These are phyloP conservation scores for Adelges cooleyi DNA, from an alignment of 1,140 invertebrate species.

Conservation along the genomic window DNA sequence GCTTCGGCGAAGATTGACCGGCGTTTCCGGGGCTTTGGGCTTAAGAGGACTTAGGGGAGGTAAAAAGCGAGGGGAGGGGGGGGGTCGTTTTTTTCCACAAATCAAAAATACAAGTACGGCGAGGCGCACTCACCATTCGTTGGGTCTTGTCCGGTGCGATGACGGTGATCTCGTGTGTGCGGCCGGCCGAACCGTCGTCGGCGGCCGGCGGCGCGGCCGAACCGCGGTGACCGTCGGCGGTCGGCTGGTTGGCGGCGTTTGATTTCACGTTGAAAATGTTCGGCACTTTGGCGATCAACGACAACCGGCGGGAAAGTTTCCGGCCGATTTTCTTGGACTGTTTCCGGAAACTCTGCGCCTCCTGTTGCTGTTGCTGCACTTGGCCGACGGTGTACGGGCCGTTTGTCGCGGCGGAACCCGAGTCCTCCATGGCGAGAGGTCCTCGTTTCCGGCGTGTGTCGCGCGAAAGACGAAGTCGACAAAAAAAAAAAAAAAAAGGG, in stretches of 20 bases:
- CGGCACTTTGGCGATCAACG: slow-evolving; percentile 42
- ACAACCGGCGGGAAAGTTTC: slow-evolving; percentile 42
- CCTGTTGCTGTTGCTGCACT: not conserved
- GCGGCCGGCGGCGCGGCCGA: slow-evolving; percentile 32
- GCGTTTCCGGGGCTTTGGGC: no score
- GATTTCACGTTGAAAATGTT: slow-evolving; percentile 37
- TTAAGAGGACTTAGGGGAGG: no score
- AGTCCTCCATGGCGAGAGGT: slow-evolving; percentile 12
- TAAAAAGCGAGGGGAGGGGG: no score
- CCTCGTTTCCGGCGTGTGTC: not conserved
- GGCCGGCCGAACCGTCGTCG: slow-evolving; percentile 35
- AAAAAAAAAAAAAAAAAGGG: not conserved
- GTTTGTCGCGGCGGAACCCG: not conserved
- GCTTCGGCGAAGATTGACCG: no score
- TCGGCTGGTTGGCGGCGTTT: not conserved
- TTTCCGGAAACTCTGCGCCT: slow-evolving; percentile 31
- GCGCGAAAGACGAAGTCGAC: not conserved
- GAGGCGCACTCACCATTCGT: slow-evolving; percentile 43
- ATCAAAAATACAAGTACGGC: no score
- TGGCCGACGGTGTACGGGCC: no score
- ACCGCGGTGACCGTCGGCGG: slow-evolving; percentile 33
- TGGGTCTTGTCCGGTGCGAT: slow-evolving; percentile 45
- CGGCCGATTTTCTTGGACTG: slow-evolving; percentile 40
- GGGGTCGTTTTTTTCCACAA: no score
- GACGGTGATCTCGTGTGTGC: slow-evolving; percentile 40